Conservation (phyloP, 2,113 vertebrate species). For the Solenodon paradoxus region DNA sequence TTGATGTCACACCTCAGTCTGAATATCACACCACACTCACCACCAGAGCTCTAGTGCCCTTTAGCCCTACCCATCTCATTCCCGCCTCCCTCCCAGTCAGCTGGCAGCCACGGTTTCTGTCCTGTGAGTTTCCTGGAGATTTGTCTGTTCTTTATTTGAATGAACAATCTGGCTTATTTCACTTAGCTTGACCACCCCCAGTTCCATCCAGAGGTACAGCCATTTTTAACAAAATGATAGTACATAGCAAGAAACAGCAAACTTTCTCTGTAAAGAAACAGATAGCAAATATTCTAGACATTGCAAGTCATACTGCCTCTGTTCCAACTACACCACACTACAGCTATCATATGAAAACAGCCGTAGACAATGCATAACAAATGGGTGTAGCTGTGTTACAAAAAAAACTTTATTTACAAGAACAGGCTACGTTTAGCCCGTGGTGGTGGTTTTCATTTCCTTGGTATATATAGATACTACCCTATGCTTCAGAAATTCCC, state of each 20-base stretch:
- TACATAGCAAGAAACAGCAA: neutral
- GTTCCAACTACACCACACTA: neutral
- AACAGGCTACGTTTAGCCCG: neutral
- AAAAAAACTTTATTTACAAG: slow-evolving; percentile 9
- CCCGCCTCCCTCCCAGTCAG: too few relatives aligned
- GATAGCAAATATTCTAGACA: neutral
- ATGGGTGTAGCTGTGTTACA: neutral
- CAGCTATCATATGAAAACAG: neutral
- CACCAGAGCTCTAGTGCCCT: too few relatives aligned
- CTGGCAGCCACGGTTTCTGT: too few relatives aligned
- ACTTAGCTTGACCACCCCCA: too few relatives aligned
- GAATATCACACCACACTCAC: too few relatives aligned
- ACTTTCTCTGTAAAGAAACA: neutral
- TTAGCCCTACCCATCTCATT: too few relatives aligned
- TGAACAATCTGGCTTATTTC: too few relatives aligned
- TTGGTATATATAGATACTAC: neutral
- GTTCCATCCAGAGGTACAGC: too few relatives aligned
- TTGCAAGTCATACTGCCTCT: neutral
- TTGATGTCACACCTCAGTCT: too few relatives aligned
- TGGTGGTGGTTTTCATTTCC: neutral
- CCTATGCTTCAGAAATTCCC: neutral
- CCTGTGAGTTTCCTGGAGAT: too few relatives aligned
- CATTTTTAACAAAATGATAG: neutral
- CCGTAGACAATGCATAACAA: neutral
- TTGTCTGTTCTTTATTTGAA: too few relatives aligned